These are phyloP conservation scores for Drosophila paucipuncta DNA, from an alignment of 2,888 invertebrate genomes.

Conservation along the genomic window DNA sequence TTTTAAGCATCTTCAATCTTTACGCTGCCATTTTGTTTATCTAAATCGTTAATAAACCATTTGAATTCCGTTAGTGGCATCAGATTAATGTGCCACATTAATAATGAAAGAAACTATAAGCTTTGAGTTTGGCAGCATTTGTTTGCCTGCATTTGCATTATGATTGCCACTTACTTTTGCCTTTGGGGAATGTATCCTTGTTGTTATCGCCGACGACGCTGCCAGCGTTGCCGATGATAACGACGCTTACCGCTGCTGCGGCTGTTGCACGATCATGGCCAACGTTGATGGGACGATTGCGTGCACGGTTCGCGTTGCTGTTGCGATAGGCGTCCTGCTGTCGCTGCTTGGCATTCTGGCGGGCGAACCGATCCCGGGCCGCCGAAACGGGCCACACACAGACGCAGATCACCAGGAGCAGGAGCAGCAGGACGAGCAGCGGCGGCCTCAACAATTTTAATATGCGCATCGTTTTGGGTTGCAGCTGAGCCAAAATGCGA, in stretches of 20 bases:
- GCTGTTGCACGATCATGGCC: constrained; percentile 79
- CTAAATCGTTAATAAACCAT: background rate
- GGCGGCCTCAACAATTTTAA: constrained; percentile 58
- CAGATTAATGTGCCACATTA: background rate
- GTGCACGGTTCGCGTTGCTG: constrained; percentile 50
- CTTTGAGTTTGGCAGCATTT: background rate
- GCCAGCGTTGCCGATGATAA: constrained; percentile 10
- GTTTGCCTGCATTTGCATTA: background rate
- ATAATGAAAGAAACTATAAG: background rate
- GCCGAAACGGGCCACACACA: constrained; percentile 71
- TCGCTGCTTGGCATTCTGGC: constrained; percentile 71
- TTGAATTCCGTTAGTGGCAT: background rate
- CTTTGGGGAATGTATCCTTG: constrained; percentile 89
- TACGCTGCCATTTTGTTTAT: background rate
- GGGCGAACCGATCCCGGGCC: constrained; percentile 73
- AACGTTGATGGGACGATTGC: constrained; percentile 37
- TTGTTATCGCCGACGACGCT: constrained; percentile 50
- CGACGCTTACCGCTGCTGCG: constrained; percentile 23
- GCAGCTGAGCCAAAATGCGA: constrained; percentile 7
- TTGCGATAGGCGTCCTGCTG: constrained; percentile 59
- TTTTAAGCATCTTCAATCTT: background rate
- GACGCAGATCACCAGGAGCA: constrained; percentile 76
- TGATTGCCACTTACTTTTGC: constrained; percentile 89
- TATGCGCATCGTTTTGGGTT: constrained; percentile 70
- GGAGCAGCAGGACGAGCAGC: constrained; percentile 71